Conservation (phyloP, 2,113 vertebrate species). For the Prinia subflava region DNA sequence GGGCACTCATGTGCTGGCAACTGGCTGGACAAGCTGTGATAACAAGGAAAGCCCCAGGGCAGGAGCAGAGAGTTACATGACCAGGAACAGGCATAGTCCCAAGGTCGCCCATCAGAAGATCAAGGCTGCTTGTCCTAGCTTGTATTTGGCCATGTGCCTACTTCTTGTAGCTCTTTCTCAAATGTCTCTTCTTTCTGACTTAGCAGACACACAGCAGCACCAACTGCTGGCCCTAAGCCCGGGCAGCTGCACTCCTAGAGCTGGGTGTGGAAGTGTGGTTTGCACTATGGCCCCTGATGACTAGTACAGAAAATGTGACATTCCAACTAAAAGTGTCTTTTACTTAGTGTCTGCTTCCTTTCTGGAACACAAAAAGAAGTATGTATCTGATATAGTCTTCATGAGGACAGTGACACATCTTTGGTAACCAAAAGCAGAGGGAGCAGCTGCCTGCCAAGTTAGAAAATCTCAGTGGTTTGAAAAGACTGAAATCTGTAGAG, state of each 20-base stretch:
- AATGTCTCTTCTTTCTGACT: background rate
- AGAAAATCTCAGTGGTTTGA: background rate
- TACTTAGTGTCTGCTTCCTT: background rate
- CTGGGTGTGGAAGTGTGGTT: background rate
- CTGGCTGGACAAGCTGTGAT: background rate
- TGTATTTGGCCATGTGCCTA: background rate
- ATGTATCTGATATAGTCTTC: background rate
- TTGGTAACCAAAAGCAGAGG: background rate
- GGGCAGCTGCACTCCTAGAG: background rate
- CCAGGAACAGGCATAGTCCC: background rate
- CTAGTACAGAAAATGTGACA: background rate
- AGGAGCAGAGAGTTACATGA: background rate
- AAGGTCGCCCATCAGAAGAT: background rate
- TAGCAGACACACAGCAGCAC: background rate
- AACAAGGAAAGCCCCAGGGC: background rate
- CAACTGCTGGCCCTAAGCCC: fast-evolving
- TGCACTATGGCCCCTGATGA: background rate
- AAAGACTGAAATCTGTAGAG: background rate
- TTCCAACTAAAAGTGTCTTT: background rate
- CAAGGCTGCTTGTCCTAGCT: background rate
- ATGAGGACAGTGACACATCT: background rate
- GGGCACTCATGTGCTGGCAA: background rate
- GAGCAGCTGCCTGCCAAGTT: background rate
- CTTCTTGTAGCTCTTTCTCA: background rate
- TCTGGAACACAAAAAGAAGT: background rate